Evolutionary conservation across 2,797 vertebrate genomes (phyloP).

Genomic region (Distichodus sexfasciatus): DNA sequence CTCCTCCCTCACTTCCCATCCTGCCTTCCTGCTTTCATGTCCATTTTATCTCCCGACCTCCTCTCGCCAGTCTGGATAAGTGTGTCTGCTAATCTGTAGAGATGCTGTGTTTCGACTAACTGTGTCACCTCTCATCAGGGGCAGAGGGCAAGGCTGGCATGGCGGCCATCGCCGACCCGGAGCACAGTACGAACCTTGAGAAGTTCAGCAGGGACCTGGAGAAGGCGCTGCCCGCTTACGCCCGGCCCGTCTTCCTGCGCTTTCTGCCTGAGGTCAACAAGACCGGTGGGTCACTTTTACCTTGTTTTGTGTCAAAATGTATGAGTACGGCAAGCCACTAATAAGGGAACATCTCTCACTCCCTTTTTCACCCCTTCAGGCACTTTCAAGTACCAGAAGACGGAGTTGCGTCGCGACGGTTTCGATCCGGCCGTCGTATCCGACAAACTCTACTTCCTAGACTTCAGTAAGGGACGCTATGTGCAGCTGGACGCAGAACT

Average conservation of each 20-base stretch:
- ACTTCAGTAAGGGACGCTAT: slow-evolving; percentile 83
- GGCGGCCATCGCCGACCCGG: slow-evolving; percentile 86
- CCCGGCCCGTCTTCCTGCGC: slow-evolving; percentile 89
- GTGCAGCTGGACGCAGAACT: slow-evolving; percentile 75
- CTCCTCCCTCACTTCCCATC: too few species aligned
- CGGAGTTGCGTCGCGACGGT: slow-evolving; percentile 84
- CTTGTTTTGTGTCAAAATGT: too few species aligned
- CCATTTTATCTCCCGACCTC: too few species aligned
- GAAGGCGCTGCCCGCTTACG: slow-evolving; percentile 85
- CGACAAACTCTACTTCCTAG: slow-evolving; percentile 90
- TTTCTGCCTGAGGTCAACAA: slow-evolving; percentile 88
- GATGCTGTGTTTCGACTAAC: too few species aligned
- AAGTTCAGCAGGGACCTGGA: slow-evolving; percentile 82
- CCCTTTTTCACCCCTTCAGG: too few species aligned
- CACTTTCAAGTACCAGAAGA: slow-evolving; percentile 97
- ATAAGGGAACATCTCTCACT: too few species aligned
- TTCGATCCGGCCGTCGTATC: slow-evolving; percentile 80
- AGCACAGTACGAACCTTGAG: slow-evolving; percentile 77
- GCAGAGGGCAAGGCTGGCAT: slow-evolving; percentile 93
- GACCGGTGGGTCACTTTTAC: slow-evolving; percentile 75
- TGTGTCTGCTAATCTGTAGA: too few species aligned
- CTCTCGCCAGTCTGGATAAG: too few species aligned
- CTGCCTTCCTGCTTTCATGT: too few species aligned
- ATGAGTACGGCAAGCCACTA: too few species aligned
- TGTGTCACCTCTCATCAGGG: slow-evolving; percentile 67